Evolutionary conservation across 2,797 vertebrate genomes (phyloP).

Genomic region (Chelonia mydas): DNA sequence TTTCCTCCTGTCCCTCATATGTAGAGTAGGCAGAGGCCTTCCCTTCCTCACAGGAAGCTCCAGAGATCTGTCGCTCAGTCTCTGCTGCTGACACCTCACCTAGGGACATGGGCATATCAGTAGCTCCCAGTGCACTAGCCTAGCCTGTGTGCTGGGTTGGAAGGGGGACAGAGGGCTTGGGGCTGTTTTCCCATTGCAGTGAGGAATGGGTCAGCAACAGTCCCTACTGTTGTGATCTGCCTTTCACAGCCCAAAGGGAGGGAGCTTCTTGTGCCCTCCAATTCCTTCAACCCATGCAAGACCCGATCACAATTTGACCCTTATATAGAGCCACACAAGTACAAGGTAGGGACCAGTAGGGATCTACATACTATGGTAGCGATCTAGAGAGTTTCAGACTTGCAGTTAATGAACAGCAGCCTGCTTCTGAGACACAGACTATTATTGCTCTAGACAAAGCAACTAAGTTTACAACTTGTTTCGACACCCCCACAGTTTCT

Average conservation of each 20-base stretch:
- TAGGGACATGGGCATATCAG: background rate
- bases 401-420: background rate
- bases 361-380: background rate
- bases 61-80: background rate
- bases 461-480: background rate
- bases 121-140: background rate
- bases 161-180: background rate
- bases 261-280: background rate
- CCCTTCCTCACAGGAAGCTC: background rate
- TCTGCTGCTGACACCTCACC: background rate
- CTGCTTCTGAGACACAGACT: background rate
- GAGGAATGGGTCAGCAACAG: background rate
- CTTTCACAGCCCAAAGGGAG: background rate
- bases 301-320: background rate
- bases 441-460: background rate
- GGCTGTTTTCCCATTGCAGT: background rate
- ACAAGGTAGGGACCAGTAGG: background rate
- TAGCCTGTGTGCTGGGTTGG: background rate
- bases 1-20: background rate
- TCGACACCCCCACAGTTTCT: background rate
- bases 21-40: background rate
- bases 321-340: background rate
- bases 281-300: accelerated
- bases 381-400: background rate
- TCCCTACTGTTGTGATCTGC: background rate